Evolutionary conservation across 2,113 vertebrate species (phyloP).

Genomic region (Psephotus haematonotus): DNA sequence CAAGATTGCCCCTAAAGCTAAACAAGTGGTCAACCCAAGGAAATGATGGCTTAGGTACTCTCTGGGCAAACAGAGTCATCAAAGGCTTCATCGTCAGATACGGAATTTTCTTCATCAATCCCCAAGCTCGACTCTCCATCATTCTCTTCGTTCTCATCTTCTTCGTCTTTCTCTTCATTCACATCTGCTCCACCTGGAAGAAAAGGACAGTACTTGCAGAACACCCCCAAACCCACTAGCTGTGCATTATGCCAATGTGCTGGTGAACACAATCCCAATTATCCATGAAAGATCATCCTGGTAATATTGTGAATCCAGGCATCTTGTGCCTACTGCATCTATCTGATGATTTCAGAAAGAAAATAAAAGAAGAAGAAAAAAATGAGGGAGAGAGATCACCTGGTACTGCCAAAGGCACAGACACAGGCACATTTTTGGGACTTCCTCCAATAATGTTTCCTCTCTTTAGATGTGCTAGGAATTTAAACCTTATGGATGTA

Average conservation of each 20-base stretch:
- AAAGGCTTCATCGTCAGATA: slow-evolving; percentile 71
- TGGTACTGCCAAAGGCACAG: background rate
- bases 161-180: slow-evolving; percentile 80
- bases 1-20: background rate
- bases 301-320: background rate
- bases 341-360: background rate
- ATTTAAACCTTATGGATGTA: background rate
- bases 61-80: slow-evolving; percentile 82
- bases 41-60: slow-evolving; percentile 68
- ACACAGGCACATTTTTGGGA: background rate
- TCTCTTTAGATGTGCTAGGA: background rate
- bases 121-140: slow-evolving; percentile 78
- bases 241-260: background rate
- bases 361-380: background rate
- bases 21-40: background rate
- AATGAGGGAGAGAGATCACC: background rate
- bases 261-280: background rate
- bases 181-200: slow-evolving; percentile 78
- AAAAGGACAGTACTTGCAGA: slow-evolving; percentile 18
- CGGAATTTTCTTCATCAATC: slow-evolving; percentile 74
- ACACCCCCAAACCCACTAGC: background rate
- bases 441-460: background rate
- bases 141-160: slow-evolving; percentile 78
- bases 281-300: background rate
- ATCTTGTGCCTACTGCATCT: background rate